phyloP scores from a whole-genome alignment of 1,140 invertebrate genomes.

The Bombus waltoni region DNA sequence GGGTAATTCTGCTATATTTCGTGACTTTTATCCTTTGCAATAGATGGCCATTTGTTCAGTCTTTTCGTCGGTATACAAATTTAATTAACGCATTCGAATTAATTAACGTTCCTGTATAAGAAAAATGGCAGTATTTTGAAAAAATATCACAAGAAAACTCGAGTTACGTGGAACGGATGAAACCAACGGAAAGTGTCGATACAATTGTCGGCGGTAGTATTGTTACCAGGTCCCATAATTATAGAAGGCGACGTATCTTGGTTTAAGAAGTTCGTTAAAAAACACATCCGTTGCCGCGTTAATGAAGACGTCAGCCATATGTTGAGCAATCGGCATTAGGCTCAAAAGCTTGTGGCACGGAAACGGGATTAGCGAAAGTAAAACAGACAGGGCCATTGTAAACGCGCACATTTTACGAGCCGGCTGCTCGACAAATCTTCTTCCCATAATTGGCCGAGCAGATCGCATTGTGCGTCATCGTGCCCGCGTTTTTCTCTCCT shows the following conservation, averaged over 20 bases:
- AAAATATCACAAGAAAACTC: no score
- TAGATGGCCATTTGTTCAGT: not conserved
- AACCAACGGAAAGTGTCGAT: not conserved
- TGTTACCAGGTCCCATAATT: constrained; percentile 30
- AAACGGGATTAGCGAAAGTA: constrained; percentile 60
- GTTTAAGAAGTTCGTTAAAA: constrained; percentile 10
- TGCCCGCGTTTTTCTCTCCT: constrained; percentile 39
- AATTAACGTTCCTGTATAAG: no score
- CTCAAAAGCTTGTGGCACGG: constrained; percentile 40
- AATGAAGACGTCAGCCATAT: constrained; percentile 2
- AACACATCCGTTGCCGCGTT: constrained; percentile 17
- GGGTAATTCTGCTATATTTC: not conserved
- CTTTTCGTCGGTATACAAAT: no score
- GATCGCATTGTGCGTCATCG: constrained; percentile 47
- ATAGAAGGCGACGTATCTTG: not conserved
- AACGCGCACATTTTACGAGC: constrained; percentile 47
- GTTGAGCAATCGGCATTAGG: constrained; percentile 40
- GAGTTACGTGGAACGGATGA: no score
- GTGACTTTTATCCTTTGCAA: not conserved
- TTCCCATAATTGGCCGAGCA: constrained; percentile 59
- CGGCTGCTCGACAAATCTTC: constrained; percentile 53
- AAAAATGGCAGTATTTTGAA: no score
- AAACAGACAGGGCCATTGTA: constrained; percentile 35
- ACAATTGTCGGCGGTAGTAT: constrained; percentile 14
- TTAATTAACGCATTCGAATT: no score